phyloP scores from a whole-genome alignment of 2,888 invertebrate genomes.

The Mayetiola destructor region DNA sequence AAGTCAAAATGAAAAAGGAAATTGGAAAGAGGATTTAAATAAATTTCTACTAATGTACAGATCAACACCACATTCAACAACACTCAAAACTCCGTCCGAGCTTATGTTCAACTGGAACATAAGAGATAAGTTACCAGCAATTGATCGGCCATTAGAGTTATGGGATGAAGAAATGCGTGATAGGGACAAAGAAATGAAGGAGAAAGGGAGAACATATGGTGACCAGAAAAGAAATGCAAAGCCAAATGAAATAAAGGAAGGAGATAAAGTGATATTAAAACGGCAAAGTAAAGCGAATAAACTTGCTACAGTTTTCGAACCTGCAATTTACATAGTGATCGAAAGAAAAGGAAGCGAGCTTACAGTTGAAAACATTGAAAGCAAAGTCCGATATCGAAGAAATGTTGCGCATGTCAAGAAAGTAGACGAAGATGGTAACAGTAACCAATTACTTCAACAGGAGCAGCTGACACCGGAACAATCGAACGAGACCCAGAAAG shows the following conservation, averaged over 20 bases:
- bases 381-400: background rate
- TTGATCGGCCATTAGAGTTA: constrained; percentile 14
- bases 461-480: too few relatives aligned
- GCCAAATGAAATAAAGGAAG: constrained; percentile 13
- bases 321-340: constrained; percentile 14
- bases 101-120: constrained; percentile 20
- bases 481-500: too few relatives aligned
- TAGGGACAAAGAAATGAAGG: constrained; percentile 16
- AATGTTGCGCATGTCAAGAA: constrained; percentile 1
- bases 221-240: constrained; percentile 16
- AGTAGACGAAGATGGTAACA: too few relatives aligned
- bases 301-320: constrained; percentile 14
- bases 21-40: constrained; percentile 19
- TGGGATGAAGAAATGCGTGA: constrained; percentile 14
- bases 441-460: too few relatives aligned
- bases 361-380: constrained; percentile 1
- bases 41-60: constrained; percentile 19
- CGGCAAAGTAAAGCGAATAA: constrained; percentile 15
- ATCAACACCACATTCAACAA: constrained; percentile 23
- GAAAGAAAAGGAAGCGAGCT: constrained; percentile 13
- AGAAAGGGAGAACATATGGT: constrained; percentile 15
- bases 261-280: constrained; percentile 16
- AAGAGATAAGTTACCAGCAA: constrained; percentile 20
- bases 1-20: constrained; percentile 14
- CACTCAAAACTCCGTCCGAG: constrained; percentile 22